Conservation (phyloP, 2,797 vertebrate genomes). For the Myiotriccus ornatus region DNA sequence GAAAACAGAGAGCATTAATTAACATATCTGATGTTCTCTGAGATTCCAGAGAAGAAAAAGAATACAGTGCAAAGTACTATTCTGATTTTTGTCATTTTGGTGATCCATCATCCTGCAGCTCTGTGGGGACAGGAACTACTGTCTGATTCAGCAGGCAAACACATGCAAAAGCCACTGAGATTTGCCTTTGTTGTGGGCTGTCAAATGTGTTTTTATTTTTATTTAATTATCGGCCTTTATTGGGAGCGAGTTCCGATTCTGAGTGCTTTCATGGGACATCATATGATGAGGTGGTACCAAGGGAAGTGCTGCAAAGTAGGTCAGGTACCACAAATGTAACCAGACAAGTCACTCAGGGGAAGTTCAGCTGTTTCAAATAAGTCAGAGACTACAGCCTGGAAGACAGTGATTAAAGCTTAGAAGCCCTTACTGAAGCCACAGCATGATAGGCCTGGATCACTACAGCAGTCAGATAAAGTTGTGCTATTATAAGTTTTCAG, state of each 20-base stretch:
- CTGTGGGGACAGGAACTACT: constrained; percentile 35
- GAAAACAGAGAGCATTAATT: constrained; percentile 42
- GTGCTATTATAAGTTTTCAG: constrained; percentile 7
- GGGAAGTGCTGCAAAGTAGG: constrained; percentile 71
- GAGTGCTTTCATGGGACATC: constrained; percentile 39
- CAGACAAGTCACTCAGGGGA: constrained; percentile 68
- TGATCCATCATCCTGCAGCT: constrained; percentile 24
- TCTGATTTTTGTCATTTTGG: constrained; percentile 27
- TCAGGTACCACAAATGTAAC: constrained; percentile 72
- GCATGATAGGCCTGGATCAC: not conserved
- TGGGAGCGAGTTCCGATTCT: constrained; percentile 35
- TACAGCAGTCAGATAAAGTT: not conserved
- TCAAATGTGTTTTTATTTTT: constrained; percentile 61
- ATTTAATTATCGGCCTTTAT: constrained; percentile 54
- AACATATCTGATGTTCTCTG: not conserved
- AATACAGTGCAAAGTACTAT: not conserved
- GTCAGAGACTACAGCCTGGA: constrained; percentile 50
- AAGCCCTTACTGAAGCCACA: constrained; percentile 24
- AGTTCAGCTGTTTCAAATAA: constrained; percentile 69
- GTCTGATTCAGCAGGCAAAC: constrained; percentile 56
- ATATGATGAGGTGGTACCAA: not conserved
- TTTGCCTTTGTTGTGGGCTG: constrained; percentile 60
- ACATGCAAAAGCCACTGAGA: constrained; percentile 40
- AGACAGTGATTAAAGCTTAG: constrained; percentile 47
- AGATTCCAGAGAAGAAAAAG: constrained; percentile 17